Conservation (phyloP, 2,797 vertebrate genomes). For the Chelon labrosus region DNA sequence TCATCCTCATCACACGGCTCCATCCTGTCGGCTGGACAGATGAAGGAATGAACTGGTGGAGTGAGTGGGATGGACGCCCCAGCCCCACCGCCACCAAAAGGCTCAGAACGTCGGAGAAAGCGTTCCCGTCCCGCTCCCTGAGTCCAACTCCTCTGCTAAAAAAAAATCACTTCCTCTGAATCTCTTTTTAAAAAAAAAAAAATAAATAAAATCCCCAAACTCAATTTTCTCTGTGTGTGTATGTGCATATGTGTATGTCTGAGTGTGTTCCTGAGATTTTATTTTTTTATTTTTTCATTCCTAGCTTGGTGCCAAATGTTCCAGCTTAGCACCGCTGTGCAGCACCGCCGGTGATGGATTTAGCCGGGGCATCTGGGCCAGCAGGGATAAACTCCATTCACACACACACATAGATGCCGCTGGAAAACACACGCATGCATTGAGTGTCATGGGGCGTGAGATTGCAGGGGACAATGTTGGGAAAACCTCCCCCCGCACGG, state of each 20-base stretch:
- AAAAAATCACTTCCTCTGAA: constrained; percentile 65
- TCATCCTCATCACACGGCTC: constrained; percentile 83
- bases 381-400: constrained; percentile 78
- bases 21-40: constrained; percentile 77
- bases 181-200: constrained; percentile 46
- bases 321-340: constrained; percentile 77
- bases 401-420: constrained; percentile 47
- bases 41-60: constrained; percentile 48
- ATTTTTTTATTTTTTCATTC: constrained; percentile 54
- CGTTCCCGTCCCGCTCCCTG: constrained; percentile 55
- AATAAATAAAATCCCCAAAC: constrained; percentile 66
- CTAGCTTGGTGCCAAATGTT: constrained; percentile 79
- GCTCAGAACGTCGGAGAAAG: constrained; percentile 56
- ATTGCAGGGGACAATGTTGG: constrained; percentile 48
- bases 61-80: constrained; percentile 60
- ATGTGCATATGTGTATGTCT: constrained; percentile 44
- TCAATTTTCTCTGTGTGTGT: constrained; percentile 66
- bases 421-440: not conserved
- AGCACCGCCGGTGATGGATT: constrained; percentile 77
- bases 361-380: constrained; percentile 79
- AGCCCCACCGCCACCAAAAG: constrained; percentile 58
- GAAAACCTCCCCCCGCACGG: constrained; percentile 34
- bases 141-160: constrained; percentile 49
- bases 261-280: constrained; percentile 50
- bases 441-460: constrained; percentile 60